These are phyloP conservation scores for Stomorhina lunata DNA, from an alignment of 2,888 invertebrate species.

Conservation along the genomic window DNA sequence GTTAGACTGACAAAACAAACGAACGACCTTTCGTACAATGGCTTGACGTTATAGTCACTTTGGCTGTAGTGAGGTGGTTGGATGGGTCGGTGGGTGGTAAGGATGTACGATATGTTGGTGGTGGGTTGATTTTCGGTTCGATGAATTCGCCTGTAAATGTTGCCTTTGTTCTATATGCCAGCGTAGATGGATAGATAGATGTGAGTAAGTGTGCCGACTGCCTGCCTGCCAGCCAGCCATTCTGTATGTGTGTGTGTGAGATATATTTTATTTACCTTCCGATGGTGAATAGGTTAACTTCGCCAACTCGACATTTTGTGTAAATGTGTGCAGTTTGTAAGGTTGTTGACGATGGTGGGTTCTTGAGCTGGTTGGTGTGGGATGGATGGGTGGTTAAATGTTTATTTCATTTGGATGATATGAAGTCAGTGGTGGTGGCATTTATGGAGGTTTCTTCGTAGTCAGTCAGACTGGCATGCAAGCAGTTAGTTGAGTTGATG, in stretches of 20 bases:
- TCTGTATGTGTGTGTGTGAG: constrained; percentile 4
- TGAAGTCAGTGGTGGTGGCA: constrained; percentile 24
- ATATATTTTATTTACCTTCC: constrained; percentile 62
- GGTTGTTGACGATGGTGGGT: constrained; percentile 7
- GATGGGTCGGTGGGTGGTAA: constrained; percentile 21
- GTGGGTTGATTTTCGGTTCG: constrained; percentile 62
- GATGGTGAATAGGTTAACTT: constrained; percentile 66
- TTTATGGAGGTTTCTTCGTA: constrained; percentile 46
- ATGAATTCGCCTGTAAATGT: constrained; percentile 55
- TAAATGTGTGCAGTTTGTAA: constrained; percentile 6
- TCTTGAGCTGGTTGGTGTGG: constrained; percentile 17
- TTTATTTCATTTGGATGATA: constrained; percentile 23
- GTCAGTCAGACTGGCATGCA: constrained; percentile 63
- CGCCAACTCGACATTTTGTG: constrained; percentile 50
- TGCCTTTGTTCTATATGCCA: constrained; percentile 45
- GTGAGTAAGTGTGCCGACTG: not conserved
- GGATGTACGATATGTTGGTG: not conserved
- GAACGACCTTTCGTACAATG: not conserved
- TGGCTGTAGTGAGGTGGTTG: constrained; percentile 5
- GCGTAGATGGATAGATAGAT: not conserved
- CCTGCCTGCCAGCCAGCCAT: not conserved
- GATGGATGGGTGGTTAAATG: constrained; percentile 7
- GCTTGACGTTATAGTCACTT: constrained; percentile 32
- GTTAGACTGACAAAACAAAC: not conserved
- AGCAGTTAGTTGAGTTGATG: constrained; percentile 52